Evolutionary conservation across 1,140 invertebrate species (phyloP).

Genomic region (Drosophila simulans): DNA sequence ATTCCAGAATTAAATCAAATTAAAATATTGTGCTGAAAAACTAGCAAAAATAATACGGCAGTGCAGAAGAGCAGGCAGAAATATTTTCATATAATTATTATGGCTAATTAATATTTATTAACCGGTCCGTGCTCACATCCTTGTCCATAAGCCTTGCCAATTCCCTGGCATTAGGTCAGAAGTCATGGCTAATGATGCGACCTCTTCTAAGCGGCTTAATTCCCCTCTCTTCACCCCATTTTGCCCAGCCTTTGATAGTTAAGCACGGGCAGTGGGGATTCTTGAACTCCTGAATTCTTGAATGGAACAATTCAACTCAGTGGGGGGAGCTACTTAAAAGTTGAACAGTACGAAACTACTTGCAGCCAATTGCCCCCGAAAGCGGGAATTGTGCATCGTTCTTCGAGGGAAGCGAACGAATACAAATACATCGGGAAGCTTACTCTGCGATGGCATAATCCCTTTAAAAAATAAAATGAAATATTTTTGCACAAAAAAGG

Average conservation of each 20-base stretch:
- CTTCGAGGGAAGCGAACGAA: not conserved
- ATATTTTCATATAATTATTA: slow-evolving; percentile 70
- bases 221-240: not conserved
- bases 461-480: too few species aligned
- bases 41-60: slow-evolving; percentile 6
- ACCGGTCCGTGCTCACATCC: slow-evolving; percentile 13
- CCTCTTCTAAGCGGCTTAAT: slow-evolving; percentile 46
- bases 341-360: not conserved
- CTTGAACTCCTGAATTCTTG: not conserved
- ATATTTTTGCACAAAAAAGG: too few species aligned
- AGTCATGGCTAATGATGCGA: slow-evolving; percentile 50
- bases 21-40: slow-evolving; percentile 16
- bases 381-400: not conserved
- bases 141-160: slow-evolving; percentile 16
- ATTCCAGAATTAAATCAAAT: slow-evolving; percentile 33
- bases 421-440: not conserved
- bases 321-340: slow-evolving; percentile 9
- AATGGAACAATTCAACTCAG: slow-evolving; percentile 5
- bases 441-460: not conserved
- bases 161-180: slow-evolving; percentile 9
- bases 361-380: not conserved
- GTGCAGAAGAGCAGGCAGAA: not conserved
- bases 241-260: not conserved
- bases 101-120: slow-evolving; percentile 78
- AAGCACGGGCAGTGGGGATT: not conserved